Conservation (phyloP, 2,797 vertebrate genomes). For the Crossoptilon crossoptilon region DNA sequence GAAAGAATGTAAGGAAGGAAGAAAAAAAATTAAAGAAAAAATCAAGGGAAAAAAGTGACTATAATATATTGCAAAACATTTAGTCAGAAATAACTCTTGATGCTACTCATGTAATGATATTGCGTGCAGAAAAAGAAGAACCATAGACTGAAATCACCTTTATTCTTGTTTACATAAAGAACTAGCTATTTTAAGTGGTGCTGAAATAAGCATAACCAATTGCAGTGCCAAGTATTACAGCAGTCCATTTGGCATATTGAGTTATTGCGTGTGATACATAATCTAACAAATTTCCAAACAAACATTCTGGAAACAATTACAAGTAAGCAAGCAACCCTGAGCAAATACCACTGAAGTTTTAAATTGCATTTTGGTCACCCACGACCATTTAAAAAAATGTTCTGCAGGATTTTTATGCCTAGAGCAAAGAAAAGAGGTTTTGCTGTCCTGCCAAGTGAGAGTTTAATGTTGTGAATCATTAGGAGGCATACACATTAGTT, state of each 20-base stretch:
- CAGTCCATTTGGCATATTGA: slow-evolving; percentile 67
- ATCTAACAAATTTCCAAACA: slow-evolving; percentile 80
- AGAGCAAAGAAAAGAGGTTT: slow-evolving; percentile 43
- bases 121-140: slow-evolving; percentile 9
- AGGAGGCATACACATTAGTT: slow-evolving; percentile 74
- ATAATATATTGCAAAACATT: not conserved
- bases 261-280: slow-evolving; percentile 69
- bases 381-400: slow-evolving; percentile 53
- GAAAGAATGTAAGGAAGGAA: not conserved
- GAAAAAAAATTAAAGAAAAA: not conserved
- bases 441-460: slow-evolving; percentile 52
- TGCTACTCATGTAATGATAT: slow-evolving; percentile 36
- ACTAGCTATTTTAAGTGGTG: slow-evolving; percentile 58
- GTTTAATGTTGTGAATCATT: slow-evolving; percentile 80
- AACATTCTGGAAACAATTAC: slow-evolving; percentile 85
- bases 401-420: slow-evolving; percentile 44
- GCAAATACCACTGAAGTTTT: slow-evolving; percentile 77
- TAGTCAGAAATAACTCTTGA: not conserved
- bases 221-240: slow-evolving; percentile 68
- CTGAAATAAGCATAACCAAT: slow-evolving; percentile 63
- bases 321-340: slow-evolving; percentile 69
- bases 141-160: slow-evolving; percentile 64
- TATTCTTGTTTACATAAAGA: slow-evolving; percentile 55
- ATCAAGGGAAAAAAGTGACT: not conserved
- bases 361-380: slow-evolving; percentile 76